Evolutionary conservation across 2,888 invertebrate species (phyloP), one percentile per base, ranked within the genome.

Genomic region (Shargacucullia verbasci): DNA sequence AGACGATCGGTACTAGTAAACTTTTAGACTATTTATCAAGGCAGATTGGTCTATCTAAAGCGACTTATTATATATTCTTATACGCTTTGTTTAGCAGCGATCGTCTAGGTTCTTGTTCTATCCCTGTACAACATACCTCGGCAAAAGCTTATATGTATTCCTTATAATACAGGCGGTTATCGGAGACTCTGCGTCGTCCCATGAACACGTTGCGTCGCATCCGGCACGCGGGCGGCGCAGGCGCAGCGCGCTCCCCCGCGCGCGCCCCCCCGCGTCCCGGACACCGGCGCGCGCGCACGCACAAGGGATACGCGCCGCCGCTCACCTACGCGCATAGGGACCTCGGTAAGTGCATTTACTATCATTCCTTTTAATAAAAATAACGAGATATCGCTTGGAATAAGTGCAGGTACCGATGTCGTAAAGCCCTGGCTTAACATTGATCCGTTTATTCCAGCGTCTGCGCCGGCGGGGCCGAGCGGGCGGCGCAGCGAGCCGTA

Each of bases 171-270:
- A 94, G 94, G 73, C 96, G 99, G 71, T 95, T 99, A 74, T 98
- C 98, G 66, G 99, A 99, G 85, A 98, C 99, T 5, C 92, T 98
- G 25, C 95, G 98, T 37, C 95, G 98, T 72, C 98, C 98, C 29
- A 98, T 98, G 96, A 97, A 98, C 87, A 98, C 98, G 40, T 91
- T 98, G 58, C 94, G 98, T 70, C 95, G 98, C 93, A 98, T 98
- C 97, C 83, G 92, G 2, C 83, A 79, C 62, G 72, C 59, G 59
- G 62, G 77, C 31, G 54, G 56, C 54, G 70, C 65, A 45, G 91
- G 90, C 66, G 85, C 89, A 46, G 93, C 90, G 64, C 62, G 76
- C 56, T 68, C 83, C 14, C 75, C 82, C n/a, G 59, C 77, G 54
- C 78, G 80, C 53, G 71, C 67, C n/a, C 62, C 80, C 53, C 84